These are phyloP conservation scores for Diabrotica balteata DNA, from an alignment of 2,888 invertebrate genomes.

Conservation along the genomic window DNA sequence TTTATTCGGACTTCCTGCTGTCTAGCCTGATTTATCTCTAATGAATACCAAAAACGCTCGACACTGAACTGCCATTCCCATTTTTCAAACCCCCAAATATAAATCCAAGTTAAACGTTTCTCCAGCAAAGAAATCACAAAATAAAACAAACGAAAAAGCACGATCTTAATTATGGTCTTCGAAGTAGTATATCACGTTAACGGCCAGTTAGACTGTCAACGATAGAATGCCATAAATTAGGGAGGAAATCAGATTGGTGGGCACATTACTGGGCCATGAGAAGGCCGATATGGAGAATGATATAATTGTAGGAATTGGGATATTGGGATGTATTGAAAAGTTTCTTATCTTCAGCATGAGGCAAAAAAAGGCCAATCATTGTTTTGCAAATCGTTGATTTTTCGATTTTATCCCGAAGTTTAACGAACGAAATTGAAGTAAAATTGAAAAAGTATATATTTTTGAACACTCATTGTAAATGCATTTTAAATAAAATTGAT, in stretches of 20 bases:
- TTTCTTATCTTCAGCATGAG: no score
- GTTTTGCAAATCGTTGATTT: no score
- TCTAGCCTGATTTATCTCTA: conserved; percentile 1
- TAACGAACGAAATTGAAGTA: no score
- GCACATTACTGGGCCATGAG: conserved; percentile 25
- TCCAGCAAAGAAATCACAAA: conserved; percentile 21
- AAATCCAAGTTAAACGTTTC: conserved; percentile 25
- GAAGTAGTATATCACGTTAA: conserved; percentile 50
- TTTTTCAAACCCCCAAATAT: conserved; percentile 1
- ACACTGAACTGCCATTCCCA: not conserved
- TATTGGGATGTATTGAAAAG: no score
- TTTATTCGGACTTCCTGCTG: not conserved
- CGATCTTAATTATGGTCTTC: conserved; percentile 51
- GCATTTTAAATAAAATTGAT: no score
- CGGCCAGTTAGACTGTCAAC: conserved; percentile 49
- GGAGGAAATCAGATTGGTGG: conserved; percentile 26
- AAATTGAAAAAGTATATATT: no score
- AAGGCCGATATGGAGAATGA: no score
- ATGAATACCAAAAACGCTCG: conserved; percentile 5
- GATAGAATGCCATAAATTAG: conserved; percentile 49
- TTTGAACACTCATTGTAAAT: no score
- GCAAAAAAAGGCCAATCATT: no score
- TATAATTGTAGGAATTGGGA: no score
- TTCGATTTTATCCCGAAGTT: no score
- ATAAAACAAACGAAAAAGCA: conserved; percentile 31